phyloP scores from a whole-genome alignment of 2,113 vertebrate species.

The Coracopsis vasa region DNA sequence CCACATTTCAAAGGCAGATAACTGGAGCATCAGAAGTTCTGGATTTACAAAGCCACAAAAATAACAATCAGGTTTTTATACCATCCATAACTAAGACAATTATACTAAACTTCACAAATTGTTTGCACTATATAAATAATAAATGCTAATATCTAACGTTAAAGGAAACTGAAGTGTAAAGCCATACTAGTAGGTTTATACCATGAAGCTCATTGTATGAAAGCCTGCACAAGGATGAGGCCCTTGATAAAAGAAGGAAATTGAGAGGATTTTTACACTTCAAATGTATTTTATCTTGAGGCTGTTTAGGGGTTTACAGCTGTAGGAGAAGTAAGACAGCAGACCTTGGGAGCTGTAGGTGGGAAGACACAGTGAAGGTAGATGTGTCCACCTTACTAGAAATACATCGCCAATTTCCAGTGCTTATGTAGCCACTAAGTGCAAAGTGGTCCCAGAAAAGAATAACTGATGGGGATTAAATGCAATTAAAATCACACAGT shows the following conservation, averaged over 20 bases:
- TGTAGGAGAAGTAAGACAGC: background rate
- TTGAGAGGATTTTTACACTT: background rate
- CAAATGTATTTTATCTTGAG: background rate
- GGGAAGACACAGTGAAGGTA: background rate
- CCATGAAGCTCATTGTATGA: background rate
- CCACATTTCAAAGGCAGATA: background rate
- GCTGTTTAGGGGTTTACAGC: background rate
- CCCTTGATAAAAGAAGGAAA: background rate
- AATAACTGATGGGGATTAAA: background rate
- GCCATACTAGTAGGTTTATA: background rate
- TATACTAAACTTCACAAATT: background rate
- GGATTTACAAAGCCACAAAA: background rate
- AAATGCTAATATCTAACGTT: background rate
- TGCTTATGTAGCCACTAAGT: background rate
- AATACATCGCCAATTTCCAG: rapidly evolving
- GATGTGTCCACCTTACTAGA: background rate
- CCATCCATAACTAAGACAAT: background rate
- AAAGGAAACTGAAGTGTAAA: background rate
- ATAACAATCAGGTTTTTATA: background rate
- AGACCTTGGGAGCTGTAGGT: background rate
- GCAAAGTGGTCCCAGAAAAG: background rate
- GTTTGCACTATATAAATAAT: background rate
- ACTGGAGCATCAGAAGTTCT: background rate
- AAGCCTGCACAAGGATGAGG: background rate
- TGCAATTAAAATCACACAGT: background rate